Conservation (phyloP, 2,797 vertebrate species). For the Oreortyx pictus region DNA sequence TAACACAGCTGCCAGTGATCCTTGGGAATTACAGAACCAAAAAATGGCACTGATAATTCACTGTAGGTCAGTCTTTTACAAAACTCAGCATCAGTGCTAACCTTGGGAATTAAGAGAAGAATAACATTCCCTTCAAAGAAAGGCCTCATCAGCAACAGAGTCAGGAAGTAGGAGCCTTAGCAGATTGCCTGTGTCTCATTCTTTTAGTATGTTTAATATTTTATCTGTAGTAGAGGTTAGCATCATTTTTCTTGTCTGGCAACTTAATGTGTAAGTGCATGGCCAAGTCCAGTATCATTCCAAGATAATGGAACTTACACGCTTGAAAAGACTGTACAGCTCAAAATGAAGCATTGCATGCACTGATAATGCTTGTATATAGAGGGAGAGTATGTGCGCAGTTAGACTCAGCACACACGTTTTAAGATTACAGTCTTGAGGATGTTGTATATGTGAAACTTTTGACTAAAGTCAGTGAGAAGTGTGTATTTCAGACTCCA, state of each 20-base stretch:
- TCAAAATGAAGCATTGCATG: neutral
- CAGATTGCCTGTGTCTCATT: neutral
- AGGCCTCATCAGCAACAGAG: neutral
- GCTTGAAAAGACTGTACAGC: neutral
- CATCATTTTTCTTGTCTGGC: constrained; percentile 20
- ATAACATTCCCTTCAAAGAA: neutral
- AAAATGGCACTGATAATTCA: neutral
- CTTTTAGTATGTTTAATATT: constrained; percentile 9
- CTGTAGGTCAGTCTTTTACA: constrained; percentile 1
- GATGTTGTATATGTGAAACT: neutral
- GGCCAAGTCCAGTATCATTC: neutral
- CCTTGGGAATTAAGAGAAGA: constrained; percentile 39
- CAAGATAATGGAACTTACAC: neutral
- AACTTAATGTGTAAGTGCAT: neutral
- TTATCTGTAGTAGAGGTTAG: constrained; percentile 26
- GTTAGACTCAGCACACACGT: neutral
- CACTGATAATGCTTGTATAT: fast-evolving
- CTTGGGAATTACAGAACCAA: neutral
- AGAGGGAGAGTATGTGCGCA: neutral
- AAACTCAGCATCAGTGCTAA: neutral
- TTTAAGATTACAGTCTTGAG: neutral
- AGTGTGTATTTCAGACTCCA: neutral
- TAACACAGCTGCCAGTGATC: neutral
- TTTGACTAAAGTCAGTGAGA: neutral
- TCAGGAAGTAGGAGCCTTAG: neutral